Conservation (phyloP, 2,113 vertebrate genomes). For the Dinomys branickii region DNA sequence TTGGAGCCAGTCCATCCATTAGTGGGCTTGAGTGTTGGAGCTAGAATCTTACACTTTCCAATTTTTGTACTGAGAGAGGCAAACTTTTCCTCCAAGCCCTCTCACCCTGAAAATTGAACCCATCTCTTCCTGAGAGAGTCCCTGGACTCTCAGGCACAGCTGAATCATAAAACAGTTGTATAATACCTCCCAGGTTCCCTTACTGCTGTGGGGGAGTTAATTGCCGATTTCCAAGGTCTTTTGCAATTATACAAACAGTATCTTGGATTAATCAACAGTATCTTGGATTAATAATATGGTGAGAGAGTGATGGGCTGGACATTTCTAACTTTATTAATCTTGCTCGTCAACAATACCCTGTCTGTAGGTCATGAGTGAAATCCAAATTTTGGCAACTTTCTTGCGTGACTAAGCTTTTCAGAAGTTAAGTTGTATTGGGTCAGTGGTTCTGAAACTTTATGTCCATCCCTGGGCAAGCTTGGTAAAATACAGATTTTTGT, state of each 20-base stretch:
- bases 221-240: background rate
- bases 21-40: background rate
- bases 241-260: background rate
- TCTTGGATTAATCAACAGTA: background rate
- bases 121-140: background rate
- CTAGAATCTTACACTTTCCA: conserved; percentile 18
- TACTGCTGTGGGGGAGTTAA: background rate
- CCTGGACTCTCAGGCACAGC: background rate
- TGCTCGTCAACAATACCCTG: background rate
- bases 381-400: background rate
- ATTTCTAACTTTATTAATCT: background rate
- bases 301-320: background rate
- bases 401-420: background rate
- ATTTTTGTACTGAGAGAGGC: conserved; percentile 30
- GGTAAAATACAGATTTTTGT: background rate
- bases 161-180: background rate
- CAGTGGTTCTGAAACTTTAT: background rate
- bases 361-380: background rate
- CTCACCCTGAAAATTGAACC: background rate
- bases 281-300: background rate
- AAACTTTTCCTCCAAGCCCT: background rate
- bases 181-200: background rate
- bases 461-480: background rate
- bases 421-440: background rate
- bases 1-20: conserved; percentile 62